Percentiles rank a stretch among this genome's conserved stretches.
These are phyloP conservation scores for Rotaria socialis DNA, from an alignment of 2,888 invertebrate species.

Conservation along the genomic window DNA sequence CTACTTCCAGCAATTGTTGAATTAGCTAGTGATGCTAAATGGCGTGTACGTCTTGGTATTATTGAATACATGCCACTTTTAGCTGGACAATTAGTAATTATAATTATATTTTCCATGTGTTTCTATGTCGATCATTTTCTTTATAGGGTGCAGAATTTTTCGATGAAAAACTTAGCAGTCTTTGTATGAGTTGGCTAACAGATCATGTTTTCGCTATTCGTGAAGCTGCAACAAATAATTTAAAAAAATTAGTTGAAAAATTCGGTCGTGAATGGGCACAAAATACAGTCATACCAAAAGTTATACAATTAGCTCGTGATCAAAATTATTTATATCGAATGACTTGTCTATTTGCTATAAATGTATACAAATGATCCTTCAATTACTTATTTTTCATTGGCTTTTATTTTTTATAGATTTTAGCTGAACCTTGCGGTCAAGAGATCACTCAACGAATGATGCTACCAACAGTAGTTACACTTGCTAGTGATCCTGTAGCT, in stretches of 20 bases:
- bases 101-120: too few species aligned
- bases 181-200: slow-evolving; percentile 98
- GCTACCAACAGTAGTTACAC: slow-evolving; percentile 43
- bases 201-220: slow-evolving; percentile 96
- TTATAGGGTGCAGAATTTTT: slow-evolving; percentile 74
- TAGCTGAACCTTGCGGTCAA: slow-evolving; percentile 43
- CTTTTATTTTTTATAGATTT: slow-evolving; percentile 50
- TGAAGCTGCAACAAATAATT: slow-evolving; percentile 91
- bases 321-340: slow-evolving; percentile 95
- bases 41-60: slow-evolving; percentile 91
- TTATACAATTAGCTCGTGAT: slow-evolving; percentile 76
- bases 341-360: slow-evolving; percentile 94
- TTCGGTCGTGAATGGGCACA: slow-evolving; percentile 97
- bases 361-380: slow-evolving; percentile 61
- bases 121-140: background rate
- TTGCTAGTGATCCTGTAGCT: slow-evolving; percentile 45
- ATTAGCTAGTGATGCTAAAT: slow-evolving; percentile 94
- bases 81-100: slow-evolving; percentile 71
- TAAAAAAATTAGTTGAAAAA: slow-evolving; percentile 92
- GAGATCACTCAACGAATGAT: slow-evolving; percentile 45
- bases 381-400: background rate
- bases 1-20: slow-evolving; percentile 95
- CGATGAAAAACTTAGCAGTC: slow-evolving; percentile 88
- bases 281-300: slow-evolving; percentile 89
- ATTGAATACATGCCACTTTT: slow-evolving; percentile 88